phyloP scores from a whole-genome alignment of 2,113 vertebrate species.

The Osmerus eperlanus region DNA sequence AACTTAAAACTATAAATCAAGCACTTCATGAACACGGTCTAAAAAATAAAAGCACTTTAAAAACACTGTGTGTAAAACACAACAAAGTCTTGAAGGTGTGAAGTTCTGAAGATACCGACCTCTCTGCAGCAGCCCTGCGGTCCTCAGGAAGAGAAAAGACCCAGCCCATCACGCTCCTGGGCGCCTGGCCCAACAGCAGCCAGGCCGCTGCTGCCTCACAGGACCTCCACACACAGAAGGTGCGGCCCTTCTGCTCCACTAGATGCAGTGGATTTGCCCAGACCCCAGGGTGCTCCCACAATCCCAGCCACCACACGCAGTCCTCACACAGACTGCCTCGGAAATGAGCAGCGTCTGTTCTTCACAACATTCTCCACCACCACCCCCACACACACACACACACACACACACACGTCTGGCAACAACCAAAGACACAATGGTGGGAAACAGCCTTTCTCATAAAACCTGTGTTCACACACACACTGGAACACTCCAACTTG shows the following conservation, averaged over 20 bases:
- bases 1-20: too few relatives aligned
- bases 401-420: conserved; percentile 77
- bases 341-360: conserved; percentile 47
- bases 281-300: too few relatives aligned
- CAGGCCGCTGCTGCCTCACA: too few relatives aligned
- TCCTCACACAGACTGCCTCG: conserved; percentile 28
- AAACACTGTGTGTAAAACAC: neutral
- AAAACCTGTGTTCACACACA: conserved; percentile 58
- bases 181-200: conserved; percentile 48
- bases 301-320: too few relatives aligned
- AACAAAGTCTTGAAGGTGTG: neutral
- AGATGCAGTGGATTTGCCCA: too few relatives aligned
- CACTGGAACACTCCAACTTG: conserved; percentile 58
- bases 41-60: neutral
- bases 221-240: conserved; percentile 28
- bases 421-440: conserved; percentile 66
- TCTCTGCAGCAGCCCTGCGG: conserved; percentile 65
- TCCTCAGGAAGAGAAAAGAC: conserved; percentile 79
- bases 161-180: conserved; percentile 81
- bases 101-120: conserved; percentile 76
- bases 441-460: conserved; percentile 69
- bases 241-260: too few relatives aligned
- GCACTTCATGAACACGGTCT: neutral
- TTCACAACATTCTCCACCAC: conserved; percentile 24
- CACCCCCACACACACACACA: conserved; percentile 11